These are phyloP conservation scores for Tachina lurida DNA, from an alignment of 2,888 invertebrate species.

Conservation along the genomic window DNA sequence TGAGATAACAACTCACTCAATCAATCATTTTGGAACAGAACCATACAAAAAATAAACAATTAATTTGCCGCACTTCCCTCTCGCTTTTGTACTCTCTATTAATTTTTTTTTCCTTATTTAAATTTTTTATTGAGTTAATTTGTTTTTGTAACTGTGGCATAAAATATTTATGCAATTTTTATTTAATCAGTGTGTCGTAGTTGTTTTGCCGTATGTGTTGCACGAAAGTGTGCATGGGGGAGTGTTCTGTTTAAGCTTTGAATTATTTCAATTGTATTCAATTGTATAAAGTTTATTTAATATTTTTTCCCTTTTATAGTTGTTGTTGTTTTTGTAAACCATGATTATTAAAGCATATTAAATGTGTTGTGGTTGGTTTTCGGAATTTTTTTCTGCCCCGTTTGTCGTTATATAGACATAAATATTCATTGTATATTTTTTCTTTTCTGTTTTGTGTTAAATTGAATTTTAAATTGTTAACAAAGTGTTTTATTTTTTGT, in stretches of 20 bases:
- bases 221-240: background rate
- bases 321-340: slow-evolving; percentile 45
- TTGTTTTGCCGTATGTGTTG: background rate
- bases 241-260: slow-evolving; percentile 44
- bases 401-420: background rate
- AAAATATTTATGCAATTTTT: slow-evolving; percentile 69
- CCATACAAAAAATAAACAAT: slow-evolving; percentile 57
- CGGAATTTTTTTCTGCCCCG: slow-evolving; percentile 26
- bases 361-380: slow-evolving; percentile 66
- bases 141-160: slow-evolving; percentile 49
- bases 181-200: slow-evolving; percentile 59
- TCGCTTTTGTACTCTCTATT: background rate
- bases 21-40: slow-evolving; percentile 64
- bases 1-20: slow-evolving; percentile 58
- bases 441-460: slow-evolving; percentile 55
- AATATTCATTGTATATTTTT: slow-evolving; percentile 33
- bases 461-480: slow-evolving; percentile 71
- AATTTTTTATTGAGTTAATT: slow-evolving; percentile 32
- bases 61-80: slow-evolving; percentile 8
- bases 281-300: slow-evolving; percentile 27
- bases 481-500: slow-evolving; percentile 60
- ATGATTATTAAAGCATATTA: slow-evolving; percentile 71
- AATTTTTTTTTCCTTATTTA: background rate
- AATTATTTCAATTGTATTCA: slow-evolving; percentile 64
- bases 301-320: slow-evolving; percentile 4